Evolutionary conservation across 2,888 invertebrate species (phyloP), one percentile per base, ranked within the genome.

Genomic region (Apamea monoglypha): DNA sequence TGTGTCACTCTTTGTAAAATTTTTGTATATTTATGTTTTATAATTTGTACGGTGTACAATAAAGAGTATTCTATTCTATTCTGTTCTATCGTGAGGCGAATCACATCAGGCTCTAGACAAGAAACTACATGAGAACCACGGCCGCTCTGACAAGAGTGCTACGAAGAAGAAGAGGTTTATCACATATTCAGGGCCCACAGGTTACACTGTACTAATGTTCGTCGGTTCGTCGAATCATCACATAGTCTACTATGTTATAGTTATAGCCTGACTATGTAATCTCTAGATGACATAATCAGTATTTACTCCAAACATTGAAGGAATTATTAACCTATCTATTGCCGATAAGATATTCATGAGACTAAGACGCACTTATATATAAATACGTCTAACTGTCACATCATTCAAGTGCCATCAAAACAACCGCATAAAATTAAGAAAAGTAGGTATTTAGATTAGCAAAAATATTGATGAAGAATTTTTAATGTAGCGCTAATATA

Each of bases 251-350:
- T n/a, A n/a, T n/a, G n/a, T n/a, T n/a, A n/a, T n/a, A n/a, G n/a
- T n/a, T n/a, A n/a, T n/a, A n/a, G n/a, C n/a, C n/a, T n/a, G n/a
- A n/a, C n/a, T n/a, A n/a, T n/a, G n/a, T n/a, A n/a, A n/a, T n/a
- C n/a, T n/a, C n/a, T 8, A 63, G 10, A 32, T 14, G 8, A 44
- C 2, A 83, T 50, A 8, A 68, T 59, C 67, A 14, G 21, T 40
- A 32, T 40, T 53, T 10, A 64, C 16, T 14, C 6, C 21, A 59
- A 80, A 67, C 32, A 59, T 50, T 83, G 32, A n/a, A 40, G n/a
- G 56, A 40, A 80, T 50, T 16, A 36, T 29, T 79, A 80, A 21
- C 36, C n/a, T 72, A 63, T 80, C 66, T 72, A 32, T 56, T 69
- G 29, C 47, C 16, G 36, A 71, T 5, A 29, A 47, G 16, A 67